Evolutionary conservation across 2,113 vertebrate species (phyloP).

Genomic region (Psammodynastes pulverulentus): DNA sequence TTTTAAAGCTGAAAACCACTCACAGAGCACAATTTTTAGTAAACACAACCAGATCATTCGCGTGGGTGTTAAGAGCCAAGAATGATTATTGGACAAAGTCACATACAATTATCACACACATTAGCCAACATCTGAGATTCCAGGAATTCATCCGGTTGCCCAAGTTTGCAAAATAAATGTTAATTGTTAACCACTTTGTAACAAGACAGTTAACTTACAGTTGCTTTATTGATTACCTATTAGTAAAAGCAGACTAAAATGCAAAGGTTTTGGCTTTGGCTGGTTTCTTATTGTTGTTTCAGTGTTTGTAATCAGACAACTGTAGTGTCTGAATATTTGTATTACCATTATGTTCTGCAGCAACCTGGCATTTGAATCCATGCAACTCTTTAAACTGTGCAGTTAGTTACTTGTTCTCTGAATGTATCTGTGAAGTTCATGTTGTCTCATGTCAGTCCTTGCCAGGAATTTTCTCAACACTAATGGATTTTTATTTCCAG

Average conservation of each 20-base stretch:
- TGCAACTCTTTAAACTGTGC: constrained; percentile 65
- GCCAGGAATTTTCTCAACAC: constrained; percentile 76
- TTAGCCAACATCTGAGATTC: constrained; percentile 17
- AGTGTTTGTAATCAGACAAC: constrained; percentile 66
- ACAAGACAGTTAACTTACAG: constrained; percentile 48
- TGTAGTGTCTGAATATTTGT: constrained; percentile 65
- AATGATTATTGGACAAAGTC: constrained; percentile 12
- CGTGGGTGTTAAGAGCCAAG: not conserved
- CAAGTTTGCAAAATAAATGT: constrained; percentile 15
- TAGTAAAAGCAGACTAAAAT: constrained; percentile 58
- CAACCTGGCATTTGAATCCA: constrained; percentile 71
- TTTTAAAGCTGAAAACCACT: constrained; percentile 23
- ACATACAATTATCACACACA: not conserved
- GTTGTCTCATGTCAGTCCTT: constrained; percentile 73
- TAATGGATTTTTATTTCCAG: constrained; percentile 77
- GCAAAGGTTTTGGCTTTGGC: constrained; percentile 60
- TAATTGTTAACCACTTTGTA: constrained; percentile 59
- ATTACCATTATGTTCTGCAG: constrained; percentile 65
- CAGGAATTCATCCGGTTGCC: constrained; percentile 44
- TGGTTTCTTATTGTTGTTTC: constrained; percentile 59
- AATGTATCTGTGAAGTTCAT: constrained; percentile 75
- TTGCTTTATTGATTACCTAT: constrained; percentile 64
- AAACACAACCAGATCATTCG: constrained; percentile 16
- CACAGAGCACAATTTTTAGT: constrained; percentile 18
- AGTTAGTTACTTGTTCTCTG: constrained; percentile 70